Evolutionary conservation across 2,797 vertebrate genomes (phyloP).

Genomic region (Knipowitschia caucasica): DNA sequence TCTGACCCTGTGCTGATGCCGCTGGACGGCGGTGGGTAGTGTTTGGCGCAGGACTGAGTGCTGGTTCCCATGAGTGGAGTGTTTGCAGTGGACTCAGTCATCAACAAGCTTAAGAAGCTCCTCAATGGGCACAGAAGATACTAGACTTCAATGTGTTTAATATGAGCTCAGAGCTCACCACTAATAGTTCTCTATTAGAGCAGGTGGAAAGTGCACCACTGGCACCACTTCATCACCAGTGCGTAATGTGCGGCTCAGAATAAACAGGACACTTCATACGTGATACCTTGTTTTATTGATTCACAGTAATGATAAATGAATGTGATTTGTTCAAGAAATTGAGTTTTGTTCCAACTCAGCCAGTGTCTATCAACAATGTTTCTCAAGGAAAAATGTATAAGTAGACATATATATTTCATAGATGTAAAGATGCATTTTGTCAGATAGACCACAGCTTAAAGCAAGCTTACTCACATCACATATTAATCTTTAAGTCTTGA

Average conservation of each 20-base stretch:
- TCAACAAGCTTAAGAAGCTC: slow-evolving; percentile 46
- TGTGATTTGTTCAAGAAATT: slow-evolving; percentile 43
- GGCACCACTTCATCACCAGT: slow-evolving; percentile 11
- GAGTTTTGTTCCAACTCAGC: slow-evolving; percentile 46
- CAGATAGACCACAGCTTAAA: slow-evolving; percentile 51
- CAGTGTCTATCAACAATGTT: slow-evolving; percentile 53
- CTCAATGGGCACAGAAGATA: slow-evolving; percentile 28
- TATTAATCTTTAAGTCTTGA: slow-evolving; percentile 41
- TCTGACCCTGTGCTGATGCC: slow-evolving; percentile 43
- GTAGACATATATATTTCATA: slow-evolving; percentile 12
- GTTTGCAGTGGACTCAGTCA: slow-evolving; percentile 53
- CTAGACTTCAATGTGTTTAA: slow-evolving; percentile 37
- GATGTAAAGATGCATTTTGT: slow-evolving; percentile 18
- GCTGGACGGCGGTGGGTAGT: no score
- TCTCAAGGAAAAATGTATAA: slow-evolving; percentile 32
- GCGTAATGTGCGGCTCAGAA: slow-evolving; percentile 29
- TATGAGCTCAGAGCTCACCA: slow-evolving; percentile 10
- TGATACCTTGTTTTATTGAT: slow-evolving; percentile 76
- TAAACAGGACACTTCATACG: slow-evolving; percentile 44
- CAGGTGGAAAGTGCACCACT: slow-evolving; percentile 23
- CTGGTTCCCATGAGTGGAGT: slow-evolving; percentile 34
- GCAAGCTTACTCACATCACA: slow-evolving; percentile 52
- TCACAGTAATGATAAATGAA: slow-evolving; percentile 77
- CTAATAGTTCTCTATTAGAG: slow-evolving; percentile 13
- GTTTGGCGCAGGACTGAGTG: slow-evolving; percentile 30